phyloP scores from a whole-genome alignment of 2,113 vertebrate genomes.

The Cathartes aura region DNA sequence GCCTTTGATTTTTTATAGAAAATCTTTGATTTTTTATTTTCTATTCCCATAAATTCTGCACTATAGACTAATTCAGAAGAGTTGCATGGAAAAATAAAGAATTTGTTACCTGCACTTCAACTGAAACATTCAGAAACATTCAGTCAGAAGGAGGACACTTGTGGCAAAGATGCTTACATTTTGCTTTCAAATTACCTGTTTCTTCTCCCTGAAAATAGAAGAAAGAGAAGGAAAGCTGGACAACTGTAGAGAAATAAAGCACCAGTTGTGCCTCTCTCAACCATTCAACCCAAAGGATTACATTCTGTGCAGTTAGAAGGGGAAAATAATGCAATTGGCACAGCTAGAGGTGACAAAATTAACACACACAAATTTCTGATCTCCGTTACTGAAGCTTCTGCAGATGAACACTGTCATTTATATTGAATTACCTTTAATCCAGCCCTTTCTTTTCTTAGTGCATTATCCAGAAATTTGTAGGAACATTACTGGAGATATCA shows the following conservation, averaged over 20 bases:
- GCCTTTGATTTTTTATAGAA: background rate
- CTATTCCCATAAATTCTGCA: background rate
- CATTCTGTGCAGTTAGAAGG: background rate
- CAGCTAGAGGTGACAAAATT: background rate
- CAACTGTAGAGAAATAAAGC: background rate
- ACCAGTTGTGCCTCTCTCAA: background rate
- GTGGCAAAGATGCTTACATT: background rate
- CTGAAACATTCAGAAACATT: background rate
- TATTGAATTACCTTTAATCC: background rate
- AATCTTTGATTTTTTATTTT: background rate
- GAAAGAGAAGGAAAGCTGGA: background rate
- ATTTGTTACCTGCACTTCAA: background rate
- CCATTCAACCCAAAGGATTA: background rate
- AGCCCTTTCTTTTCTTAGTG: background rate
- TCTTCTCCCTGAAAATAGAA: background rate
- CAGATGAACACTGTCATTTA: background rate
- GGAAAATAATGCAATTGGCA: background rate
- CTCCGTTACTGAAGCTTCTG: background rate
- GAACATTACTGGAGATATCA: background rate
- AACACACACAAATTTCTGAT: background rate
- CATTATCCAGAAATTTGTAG: background rate
- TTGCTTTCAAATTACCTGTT: background rate
- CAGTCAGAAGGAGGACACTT: background rate
- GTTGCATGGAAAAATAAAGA: background rate
- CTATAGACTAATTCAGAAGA: background rate